A percentile compares a stretch with the other conserved stretches of the same genome.
phyloP scores from a whole-genome alignment of 2,113 vertebrate genomes.

The Pangasianodon gigas region DNA sequence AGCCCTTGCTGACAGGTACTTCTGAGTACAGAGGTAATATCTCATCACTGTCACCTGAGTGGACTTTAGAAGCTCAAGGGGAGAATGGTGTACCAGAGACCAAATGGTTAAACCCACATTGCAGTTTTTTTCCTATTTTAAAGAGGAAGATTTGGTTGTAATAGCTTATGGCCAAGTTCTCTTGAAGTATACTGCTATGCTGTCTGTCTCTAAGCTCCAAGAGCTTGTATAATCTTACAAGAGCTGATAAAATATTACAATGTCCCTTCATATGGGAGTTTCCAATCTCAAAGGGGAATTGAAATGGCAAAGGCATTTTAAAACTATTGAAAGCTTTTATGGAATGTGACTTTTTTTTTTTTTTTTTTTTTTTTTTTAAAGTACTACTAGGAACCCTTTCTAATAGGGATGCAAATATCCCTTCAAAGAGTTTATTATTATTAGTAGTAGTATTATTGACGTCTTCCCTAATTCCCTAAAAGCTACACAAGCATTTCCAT shows the following conservation, averaged over 20 bases:
- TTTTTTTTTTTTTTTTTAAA: no score
- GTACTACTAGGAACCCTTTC: neutral
- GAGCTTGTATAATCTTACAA: neutral
- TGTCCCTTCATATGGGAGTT: neutral
- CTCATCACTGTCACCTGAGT: no score
- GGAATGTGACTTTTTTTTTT: neutral
- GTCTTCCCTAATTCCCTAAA: neutral
- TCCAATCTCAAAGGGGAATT: neutral
- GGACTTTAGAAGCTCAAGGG: no score
- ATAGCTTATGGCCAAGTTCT: no score
- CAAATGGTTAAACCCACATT: no score
- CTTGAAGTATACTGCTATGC: neutral
- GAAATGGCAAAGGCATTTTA: neutral
- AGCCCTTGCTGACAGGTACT: no score
- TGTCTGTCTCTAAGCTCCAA: neutral
- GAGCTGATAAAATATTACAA: neutral
- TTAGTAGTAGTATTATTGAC: no score
- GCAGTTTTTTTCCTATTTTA: no score
- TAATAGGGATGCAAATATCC: neutral
- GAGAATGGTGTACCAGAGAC: no score
- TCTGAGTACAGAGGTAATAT: no score
- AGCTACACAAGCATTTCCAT: neutral
- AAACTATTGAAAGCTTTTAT: neutral
- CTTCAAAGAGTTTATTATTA: no score
- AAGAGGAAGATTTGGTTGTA: no score